These are phyloP conservation scores for Tillus elongatus DNA, from an alignment of 2,888 invertebrate genomes.

Conservation along the genomic window DNA sequence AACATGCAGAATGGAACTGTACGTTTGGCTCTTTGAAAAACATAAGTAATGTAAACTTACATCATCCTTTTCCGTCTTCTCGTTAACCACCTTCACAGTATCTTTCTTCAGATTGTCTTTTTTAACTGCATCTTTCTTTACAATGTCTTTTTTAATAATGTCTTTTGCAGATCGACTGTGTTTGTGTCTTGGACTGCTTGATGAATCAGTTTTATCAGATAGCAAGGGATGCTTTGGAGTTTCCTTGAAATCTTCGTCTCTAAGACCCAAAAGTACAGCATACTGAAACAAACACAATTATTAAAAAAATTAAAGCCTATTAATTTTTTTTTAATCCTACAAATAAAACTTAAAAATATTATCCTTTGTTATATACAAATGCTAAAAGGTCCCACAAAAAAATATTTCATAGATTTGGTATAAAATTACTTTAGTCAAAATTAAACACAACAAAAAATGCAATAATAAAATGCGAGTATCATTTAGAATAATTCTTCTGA, in stretches of 20 bases:
- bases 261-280: constrained; percentile 59
- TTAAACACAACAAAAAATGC: too few species aligned
- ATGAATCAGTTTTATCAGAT: constrained; percentile 27
- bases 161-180: constrained; percentile 42
- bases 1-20: neutral
- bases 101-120: too few species aligned
- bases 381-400: too few species aligned
- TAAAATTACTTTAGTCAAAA: too few species aligned
- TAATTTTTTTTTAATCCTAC: too few species aligned
- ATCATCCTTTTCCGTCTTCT: constrained; percentile 44
- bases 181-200: constrained; percentile 30
- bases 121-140: too few species aligned
- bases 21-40: neutral
- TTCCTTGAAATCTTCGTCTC: constrained; percentile 49
- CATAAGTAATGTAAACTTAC: constrained; percentile 29
- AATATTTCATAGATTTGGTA: too few species aligned
- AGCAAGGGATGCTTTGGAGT: constrained; percentile 38
- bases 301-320: too few species aligned
- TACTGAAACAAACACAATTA: constrained; percentile 45
- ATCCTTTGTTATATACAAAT: too few species aligned
- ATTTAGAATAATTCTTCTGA: too few species aligned
- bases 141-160: constrained; percentile 48
- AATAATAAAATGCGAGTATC: too few species aligned
- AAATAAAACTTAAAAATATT: too few species aligned
- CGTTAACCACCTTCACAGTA: constrained; percentile 44